Conservation (phyloP, 2,797 vertebrate genomes). For the Megaceryle alcyon region DNA sequence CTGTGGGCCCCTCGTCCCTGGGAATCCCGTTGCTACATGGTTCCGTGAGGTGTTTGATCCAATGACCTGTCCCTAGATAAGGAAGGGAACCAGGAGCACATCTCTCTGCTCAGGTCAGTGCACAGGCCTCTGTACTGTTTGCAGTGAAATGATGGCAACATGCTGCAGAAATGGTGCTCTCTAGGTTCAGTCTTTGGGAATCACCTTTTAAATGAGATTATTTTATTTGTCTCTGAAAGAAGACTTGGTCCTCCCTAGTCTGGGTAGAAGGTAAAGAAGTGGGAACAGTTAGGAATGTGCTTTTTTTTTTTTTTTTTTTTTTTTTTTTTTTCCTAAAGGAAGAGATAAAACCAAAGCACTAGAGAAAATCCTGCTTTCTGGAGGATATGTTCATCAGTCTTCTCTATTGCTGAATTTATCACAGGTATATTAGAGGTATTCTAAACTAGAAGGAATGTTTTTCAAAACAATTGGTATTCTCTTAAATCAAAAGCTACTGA, state of each 20-base stretch:
- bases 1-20: accelerated
- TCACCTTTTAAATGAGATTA: not conserved
- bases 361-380: conserved; percentile 30
- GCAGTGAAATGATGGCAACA: not conserved
- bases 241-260: not conserved
- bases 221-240: not conserved
- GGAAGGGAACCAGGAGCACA: not conserved
- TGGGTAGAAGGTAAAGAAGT: not conserved
- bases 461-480: not conserved
- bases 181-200: not conserved
- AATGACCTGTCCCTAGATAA: accelerated
- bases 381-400: conserved; percentile 30
- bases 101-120: not conserved
- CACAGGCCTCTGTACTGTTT: not conserved
- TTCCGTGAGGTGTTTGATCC: not conserved
- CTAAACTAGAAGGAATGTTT: conserved; percentile 36
- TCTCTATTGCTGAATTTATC: conserved; percentile 41
- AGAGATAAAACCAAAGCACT: not conserved
- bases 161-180: not conserved
- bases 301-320: not conserved
- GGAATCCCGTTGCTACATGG: not conserved
- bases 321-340: not conserved
- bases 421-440: not conserved
- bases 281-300: not conserved
- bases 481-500: conserved; percentile 7